Percentiles rank a stretch among this genome's conserved stretches.
phyloP scores from a whole-genome alignment of 2,888 invertebrate genomes.

The Campopleginae sp. region DNA sequence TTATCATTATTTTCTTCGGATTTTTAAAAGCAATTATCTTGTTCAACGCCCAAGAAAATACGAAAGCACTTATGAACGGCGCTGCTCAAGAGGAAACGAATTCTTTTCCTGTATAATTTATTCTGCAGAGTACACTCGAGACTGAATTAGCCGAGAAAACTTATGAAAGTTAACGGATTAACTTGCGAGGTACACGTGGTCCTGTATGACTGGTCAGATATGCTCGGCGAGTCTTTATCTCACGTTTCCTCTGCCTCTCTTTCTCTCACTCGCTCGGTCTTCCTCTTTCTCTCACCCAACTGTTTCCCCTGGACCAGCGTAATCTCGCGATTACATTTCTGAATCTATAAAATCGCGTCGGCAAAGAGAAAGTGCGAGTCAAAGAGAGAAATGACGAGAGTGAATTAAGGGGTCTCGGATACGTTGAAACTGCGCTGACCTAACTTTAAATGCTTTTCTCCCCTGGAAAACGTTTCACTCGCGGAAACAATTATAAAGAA shows the following conservation, averaged over 20 bases:
- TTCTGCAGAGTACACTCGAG: conserved; percentile 52
- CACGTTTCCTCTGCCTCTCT: background rate
- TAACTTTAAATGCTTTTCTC: conserved; percentile 51
- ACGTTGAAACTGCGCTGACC: conserved; percentile 30
- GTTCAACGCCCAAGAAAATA: background rate
- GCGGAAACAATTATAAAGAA: conserved; percentile 32
- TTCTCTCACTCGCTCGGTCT: background rate
- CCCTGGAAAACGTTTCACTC: conserved; percentile 33
- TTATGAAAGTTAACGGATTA: conserved; percentile 66
- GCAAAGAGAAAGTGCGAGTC: conserved; percentile 38
- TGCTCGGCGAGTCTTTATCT: conserved; percentile 34
- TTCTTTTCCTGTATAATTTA: conserved; percentile 58
- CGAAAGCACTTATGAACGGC: conserved; percentile 5
- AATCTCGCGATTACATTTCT: conserved; percentile 69
- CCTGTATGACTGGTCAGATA: conserved; percentile 55
- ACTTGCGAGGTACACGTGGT: conserved; percentile 62
- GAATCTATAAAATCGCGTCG: conserved; percentile 65
- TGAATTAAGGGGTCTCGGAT: conserved; percentile 51
- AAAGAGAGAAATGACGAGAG: conserved; percentile 18
- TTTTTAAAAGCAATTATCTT: background rate
- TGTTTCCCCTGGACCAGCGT: conserved; percentile 40
- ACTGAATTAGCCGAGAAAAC: conserved; percentile 63
- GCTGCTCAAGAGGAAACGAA: conserved; percentile 33
- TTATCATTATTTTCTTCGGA: background rate
- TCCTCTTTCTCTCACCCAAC: background rate